Percentiles rank a stretch among this genome's conserved stretches.
Evolutionary conservation across 2,888 invertebrate genomes (phyloP).

Genomic region (Eristalinus sepulchralis): DNA sequence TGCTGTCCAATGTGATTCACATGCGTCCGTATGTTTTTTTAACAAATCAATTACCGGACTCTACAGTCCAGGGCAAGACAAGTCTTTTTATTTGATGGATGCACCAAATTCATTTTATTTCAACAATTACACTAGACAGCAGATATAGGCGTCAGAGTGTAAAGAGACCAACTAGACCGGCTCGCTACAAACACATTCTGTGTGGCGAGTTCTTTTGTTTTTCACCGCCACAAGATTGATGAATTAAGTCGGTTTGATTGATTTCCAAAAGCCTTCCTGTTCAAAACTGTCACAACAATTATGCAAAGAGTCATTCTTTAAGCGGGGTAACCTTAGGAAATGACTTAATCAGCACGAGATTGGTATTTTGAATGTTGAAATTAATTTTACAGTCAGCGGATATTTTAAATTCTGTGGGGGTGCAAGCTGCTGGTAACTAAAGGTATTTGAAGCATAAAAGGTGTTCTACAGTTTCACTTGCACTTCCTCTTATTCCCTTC

Average conservation of each 20-base stretch:
- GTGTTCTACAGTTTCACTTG: too few species aligned
- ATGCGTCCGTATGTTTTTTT: background rate
- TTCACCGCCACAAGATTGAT: conserved; percentile 46
- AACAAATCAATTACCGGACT: conserved; percentile 37
- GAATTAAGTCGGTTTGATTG: conserved; percentile 49
- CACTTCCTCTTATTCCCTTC: too few species aligned
- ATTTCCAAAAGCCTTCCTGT: conserved; percentile 22
- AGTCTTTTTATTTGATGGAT: conserved; percentile 64
- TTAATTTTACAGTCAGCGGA: background rate
- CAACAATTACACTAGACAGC: conserved; percentile 35
- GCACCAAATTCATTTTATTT: conserved; percentile 61
- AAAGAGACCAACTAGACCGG: conserved; percentile 16
- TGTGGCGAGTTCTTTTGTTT: conserved; percentile 38
- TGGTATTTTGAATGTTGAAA: background rate
- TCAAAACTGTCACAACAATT: conserved; percentile 31
- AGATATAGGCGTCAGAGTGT: conserved; percentile 27
- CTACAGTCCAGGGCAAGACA: conserved; percentile 23
- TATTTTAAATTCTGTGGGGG: background rate
- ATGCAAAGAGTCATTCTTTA: conserved; percentile 29
- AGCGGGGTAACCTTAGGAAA: background rate
- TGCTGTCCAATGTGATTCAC: conserved; percentile 29
- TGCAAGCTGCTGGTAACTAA: too few species aligned
- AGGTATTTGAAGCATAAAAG: too few species aligned
- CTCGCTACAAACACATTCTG: conserved; percentile 5
- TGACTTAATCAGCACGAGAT: conserved; percentile 7